Conservation (phyloP, 2,888 invertebrate genomes). For the Cabera pusaria region DNA sequence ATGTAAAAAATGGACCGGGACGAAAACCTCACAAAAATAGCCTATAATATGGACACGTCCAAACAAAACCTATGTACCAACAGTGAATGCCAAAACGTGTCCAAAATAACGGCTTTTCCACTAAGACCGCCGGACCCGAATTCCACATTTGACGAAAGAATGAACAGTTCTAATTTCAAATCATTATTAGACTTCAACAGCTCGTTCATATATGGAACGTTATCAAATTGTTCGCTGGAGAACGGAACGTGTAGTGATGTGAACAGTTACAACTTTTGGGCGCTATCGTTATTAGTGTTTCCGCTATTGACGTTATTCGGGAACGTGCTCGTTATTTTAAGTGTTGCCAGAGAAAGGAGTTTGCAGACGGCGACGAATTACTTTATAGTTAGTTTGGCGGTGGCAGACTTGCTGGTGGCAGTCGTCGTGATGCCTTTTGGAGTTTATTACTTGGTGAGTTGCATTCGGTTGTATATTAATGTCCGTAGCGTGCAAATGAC, state of each 20-base stretch:
- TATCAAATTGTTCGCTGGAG: constrained; percentile 54
- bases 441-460: constrained; percentile 98
- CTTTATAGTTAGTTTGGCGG: constrained; percentile 98
- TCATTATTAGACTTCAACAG: constrained; percentile 52
- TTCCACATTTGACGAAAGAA: constrained; percentile 37
- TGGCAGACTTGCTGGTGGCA: constrained; percentile 98
- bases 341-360: constrained; percentile 94
- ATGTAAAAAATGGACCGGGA: constrained; percentile 17
- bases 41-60: constrained; percentile 25
- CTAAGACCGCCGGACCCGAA: constrained; percentile 47
- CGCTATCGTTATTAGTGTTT: constrained; percentile 93
- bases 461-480: not conserved
- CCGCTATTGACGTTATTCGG: constrained; percentile 97
- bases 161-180: constrained; percentile 41
- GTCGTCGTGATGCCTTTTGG: constrained; percentile 99
- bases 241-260: constrained; percentile 68
- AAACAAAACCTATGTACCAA: constrained; percentile 36
- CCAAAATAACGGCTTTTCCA: constrained; percentile 46
- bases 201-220: constrained; percentile 46
- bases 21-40: constrained; percentile 19
- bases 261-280: constrained; percentile 90
- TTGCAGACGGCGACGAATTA: constrained; percentile 99
- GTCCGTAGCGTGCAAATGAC: not conserved
- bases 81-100: constrained; percentile 49
- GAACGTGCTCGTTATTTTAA: constrained; percentile 97